Evolutionary conservation across 23 tunicate species (phyloP).

Genomic region (Oikopleura vanhoeffeni): DNA sequence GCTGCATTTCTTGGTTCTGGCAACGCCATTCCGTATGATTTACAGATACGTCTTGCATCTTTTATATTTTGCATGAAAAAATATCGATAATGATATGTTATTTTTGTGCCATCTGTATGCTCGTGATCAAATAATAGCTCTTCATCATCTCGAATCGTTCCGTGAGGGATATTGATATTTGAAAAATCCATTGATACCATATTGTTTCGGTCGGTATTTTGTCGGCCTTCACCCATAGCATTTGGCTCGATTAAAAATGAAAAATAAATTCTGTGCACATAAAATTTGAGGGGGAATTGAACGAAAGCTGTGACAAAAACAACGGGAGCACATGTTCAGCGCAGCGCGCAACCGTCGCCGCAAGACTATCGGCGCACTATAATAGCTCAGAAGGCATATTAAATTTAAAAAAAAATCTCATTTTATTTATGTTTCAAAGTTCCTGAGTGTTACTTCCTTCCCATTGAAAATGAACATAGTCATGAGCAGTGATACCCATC

Average conservation of each 20-base stretch:
- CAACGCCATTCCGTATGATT: background rate
- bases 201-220: constrained; percentile 58
- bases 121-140: background rate
- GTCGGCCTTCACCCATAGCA: constrained; percentile 66
- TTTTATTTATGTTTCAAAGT: no score
- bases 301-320: no score
- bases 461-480: constrained; percentile 80
- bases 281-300: no score
- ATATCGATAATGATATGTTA: background rate
- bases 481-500: constrained; percentile 16
- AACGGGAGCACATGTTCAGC: no score
- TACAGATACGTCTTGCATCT: background rate
- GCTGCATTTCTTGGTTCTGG: background rate
- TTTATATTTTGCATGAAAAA: background rate
- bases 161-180: constrained; percentile 36
- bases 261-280: no score
- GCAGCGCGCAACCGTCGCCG: no score
- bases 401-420: no score
- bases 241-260: no score
- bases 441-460: constrained; percentile 87
- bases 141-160: background rate
- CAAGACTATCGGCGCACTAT: no score
- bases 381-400: no score
- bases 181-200: constrained; percentile 26
- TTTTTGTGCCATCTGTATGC: no score